These are phyloP conservation scores for Hemiscyllium ocellatum DNA, from an alignment of 2,113 vertebrate genomes.

Conservation along the genomic window DNA sequence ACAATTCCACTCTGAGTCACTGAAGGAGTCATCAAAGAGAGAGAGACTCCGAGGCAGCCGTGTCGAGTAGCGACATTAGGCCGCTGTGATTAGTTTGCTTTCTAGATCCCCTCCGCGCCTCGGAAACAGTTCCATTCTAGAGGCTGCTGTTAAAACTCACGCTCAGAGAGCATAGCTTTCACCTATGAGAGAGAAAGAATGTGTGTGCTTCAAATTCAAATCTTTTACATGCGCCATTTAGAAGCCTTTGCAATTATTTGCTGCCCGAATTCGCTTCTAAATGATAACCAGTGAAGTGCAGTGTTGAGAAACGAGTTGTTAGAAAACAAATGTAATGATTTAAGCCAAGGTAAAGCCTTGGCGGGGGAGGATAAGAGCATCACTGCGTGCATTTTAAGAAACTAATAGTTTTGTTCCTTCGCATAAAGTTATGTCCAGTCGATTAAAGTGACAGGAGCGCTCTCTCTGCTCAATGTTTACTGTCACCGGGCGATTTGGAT, in stretches of 20 bases:
- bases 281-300: not conserved
- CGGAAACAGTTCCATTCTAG: not conserved
- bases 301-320: not conserved
- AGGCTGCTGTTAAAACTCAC: not conserved
- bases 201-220: not conserved
- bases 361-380: not conserved
- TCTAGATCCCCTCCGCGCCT: not conserved
- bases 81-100: not conserved
- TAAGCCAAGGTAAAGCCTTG: not conserved
- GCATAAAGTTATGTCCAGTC: not conserved
- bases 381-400: not conserved
- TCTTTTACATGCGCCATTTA: too few relatives aligned
- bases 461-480: not conserved
- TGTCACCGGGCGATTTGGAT: not conserved
- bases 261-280: not conserved
- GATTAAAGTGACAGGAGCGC: not conserved
- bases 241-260: not conserved
- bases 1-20: not conserved
- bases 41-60: not conserved
- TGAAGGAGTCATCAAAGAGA: not conserved
- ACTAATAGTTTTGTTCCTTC: not conserved
- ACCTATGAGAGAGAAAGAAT: not conserved
- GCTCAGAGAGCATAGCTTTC: not conserved
- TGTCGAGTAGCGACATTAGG: not conserved
- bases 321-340: not conserved